Conservation (phyloP, 2,888 invertebrate genomes). For the Sialis fuliginosa region DNA sequence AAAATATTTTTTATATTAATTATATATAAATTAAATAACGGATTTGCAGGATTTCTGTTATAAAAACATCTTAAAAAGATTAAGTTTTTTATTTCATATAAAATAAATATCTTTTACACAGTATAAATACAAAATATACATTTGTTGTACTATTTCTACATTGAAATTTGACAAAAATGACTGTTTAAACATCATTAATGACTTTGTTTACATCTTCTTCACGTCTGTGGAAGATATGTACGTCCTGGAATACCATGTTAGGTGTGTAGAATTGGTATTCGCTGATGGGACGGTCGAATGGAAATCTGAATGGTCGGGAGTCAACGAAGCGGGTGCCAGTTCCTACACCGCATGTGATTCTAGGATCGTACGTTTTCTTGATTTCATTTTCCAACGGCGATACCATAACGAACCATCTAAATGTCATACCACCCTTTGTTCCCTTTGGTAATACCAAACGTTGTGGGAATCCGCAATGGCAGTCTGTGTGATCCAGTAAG, state of each 20-base stretch:
- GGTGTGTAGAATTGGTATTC: constrained; percentile 35
- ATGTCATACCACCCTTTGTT: constrained; percentile 39
- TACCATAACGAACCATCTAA: constrained; percentile 43
- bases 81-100: too few relatives aligned
- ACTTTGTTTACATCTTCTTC: constrained; percentile 11
- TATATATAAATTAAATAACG: too few relatives aligned
- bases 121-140: too few relatives aligned
- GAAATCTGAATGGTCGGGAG: constrained; percentile 44
- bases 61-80: too few relatives aligned
- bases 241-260: constrained; percentile 43
- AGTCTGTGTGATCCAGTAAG: constrained; percentile 33
- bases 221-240: constrained; percentile 39
- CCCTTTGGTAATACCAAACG: constrained; percentile 46
- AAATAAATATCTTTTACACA: too few relatives aligned
- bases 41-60: too few relatives aligned
- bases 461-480: constrained; percentile 49
- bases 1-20: too few relatives aligned
- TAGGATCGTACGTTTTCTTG: constrained; percentile 27
- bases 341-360: constrained; percentile 33
- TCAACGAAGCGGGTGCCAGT: constrained; percentile 35
- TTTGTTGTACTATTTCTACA: too few relatives aligned
- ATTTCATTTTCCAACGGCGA: constrained; percentile 33
- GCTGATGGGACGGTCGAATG: constrained; percentile 42
- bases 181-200: too few relatives aligned
- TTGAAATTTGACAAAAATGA: too few relatives aligned